Evolutionary conservation across 2,113 vertebrate genomes (phyloP).

Genomic region (Ptilonorhynchus violaceus): DNA sequence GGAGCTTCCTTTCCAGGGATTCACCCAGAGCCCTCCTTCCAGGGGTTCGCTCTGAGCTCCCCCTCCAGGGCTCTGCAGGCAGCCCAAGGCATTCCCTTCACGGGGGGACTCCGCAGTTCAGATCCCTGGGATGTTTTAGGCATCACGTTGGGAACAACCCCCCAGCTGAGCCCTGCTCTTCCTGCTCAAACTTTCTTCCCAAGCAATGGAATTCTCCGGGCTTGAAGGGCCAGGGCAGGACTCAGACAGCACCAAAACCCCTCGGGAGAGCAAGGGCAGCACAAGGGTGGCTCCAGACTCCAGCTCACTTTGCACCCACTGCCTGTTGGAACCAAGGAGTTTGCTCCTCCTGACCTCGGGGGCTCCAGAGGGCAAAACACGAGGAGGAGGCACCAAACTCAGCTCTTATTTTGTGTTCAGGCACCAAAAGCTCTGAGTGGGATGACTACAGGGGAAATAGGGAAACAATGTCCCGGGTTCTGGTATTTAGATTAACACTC

Average conservation of each 20-base stretch:
- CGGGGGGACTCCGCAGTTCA: fast-evolving
- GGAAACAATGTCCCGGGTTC: neutral
- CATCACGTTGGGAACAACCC: neutral
- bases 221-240: neutral
- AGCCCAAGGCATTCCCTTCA: neutral
- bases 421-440: neutral
- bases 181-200: neutral
- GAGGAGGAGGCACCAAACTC: neutral
- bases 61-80: neutral
- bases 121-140: neutral
- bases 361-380: neutral
- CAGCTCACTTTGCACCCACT: neutral
- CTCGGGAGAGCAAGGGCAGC: neutral
- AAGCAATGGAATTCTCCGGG: fast-evolving
- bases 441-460: fast-evolving
- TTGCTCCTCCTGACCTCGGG: neutral
- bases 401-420: neutral
- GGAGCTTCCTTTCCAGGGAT: neutral
- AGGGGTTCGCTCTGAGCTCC: neutral
- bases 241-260: neutral
- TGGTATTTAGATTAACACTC: neutral
- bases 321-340: neutral
- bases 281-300: neutral
- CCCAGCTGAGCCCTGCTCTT: neutral
- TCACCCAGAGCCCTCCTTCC: neutral